Evolutionary conservation across 2,113 vertebrate genomes (phyloP), one percentile per base, ranked within the genome.

Genomic region (Pyrgilauda ruficollis): DNA sequence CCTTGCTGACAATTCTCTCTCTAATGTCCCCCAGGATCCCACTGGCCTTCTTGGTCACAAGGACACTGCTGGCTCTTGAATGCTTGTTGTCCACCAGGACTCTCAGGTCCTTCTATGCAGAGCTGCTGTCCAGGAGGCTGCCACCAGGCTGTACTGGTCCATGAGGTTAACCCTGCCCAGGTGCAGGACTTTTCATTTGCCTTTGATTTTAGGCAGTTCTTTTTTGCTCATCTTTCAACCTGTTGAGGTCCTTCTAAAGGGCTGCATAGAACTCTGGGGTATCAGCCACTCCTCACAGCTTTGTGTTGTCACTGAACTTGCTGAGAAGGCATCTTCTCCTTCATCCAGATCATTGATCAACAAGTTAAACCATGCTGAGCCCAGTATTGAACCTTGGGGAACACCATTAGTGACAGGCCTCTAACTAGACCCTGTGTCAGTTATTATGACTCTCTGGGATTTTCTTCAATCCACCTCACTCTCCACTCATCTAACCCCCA

Each of bases 221-320:
- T 31, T 20, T 49, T 6, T 66, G 31, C 12, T 15, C 22, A 13
- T 27, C 35, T 64, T 50, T 18, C 26, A 35, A 0, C 8, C 9
- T 43, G 3, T 7, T 3, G 1, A 43, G 21, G 9, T 27, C 22
- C 26, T 31, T 79, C 30, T 56, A 31, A 64, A 64, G 26, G 16
- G 7, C 30, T 56, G 26, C n/a, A 8, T 16, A 79, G 24, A 10
- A 11, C 20, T 49, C 3, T 2, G 41, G 47, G 13, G 1, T 62
- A 35, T 35, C 1, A 0, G 7, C 9, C 16, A 27, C 7, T 43
- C 21, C 4, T 64, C 21, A 3, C 31, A 27, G 21, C 11, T 23
- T 58, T 43, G 9, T 58, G 17, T 2, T 21, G 22, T 13, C 75
- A 35, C 20, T 31, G 26, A 43, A 49, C 9, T 18, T 43, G 11